These are phyloP conservation scores for Polylopha cassiicola DNA, from an alignment of 2,888 invertebrate species.

Conservation along the genomic window DNA sequence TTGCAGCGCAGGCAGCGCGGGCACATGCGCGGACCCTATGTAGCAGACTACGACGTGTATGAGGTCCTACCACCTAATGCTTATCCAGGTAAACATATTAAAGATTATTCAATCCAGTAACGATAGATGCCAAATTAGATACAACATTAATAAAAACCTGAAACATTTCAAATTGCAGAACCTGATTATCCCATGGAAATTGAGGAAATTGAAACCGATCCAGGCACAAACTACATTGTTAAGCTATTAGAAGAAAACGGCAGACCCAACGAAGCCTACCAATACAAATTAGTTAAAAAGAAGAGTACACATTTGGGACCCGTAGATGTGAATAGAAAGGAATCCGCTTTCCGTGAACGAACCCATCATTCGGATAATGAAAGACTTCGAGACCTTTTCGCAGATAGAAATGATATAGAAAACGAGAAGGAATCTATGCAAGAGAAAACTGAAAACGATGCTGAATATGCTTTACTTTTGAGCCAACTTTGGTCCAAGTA, in stretches of 20 bases:
- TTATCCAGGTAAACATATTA: conserved; percentile 47
- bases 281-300: conserved; percentile 75
- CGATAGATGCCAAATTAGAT: no score
- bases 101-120: no score
- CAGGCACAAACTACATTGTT: conserved; percentile 54
- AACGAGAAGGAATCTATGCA: conserved; percentile 44
- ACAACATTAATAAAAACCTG: no score
- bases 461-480: conserved; percentile 73
- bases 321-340: conserved; percentile 39
- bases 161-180: conserved; percentile 42
- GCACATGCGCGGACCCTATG: conserved; percentile 45
- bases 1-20: conserved; percentile 71
- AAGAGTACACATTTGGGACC: conserved; percentile 49
- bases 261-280: conserved; percentile 70
- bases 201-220: conserved; percentile 56
- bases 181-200: conserved; percentile 56
- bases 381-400: conserved; percentile 58
- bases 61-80: conserved; percentile 62
- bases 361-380: conserved; percentile 63
- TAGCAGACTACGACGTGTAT: conserved; percentile 61
- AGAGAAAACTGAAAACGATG: conserved; percentile 59
- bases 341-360: conserved; percentile 67
- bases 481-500: conserved; percentile 78
- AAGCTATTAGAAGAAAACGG: conserved; percentile 61
- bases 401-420: conserved; percentile 52